A percentile compares a stretch with the other conserved stretches of the same genome.
Evolutionary conservation across 1,140 invertebrate genomes (phyloP).

Genomic region (Brachionus rubens): DNA sequence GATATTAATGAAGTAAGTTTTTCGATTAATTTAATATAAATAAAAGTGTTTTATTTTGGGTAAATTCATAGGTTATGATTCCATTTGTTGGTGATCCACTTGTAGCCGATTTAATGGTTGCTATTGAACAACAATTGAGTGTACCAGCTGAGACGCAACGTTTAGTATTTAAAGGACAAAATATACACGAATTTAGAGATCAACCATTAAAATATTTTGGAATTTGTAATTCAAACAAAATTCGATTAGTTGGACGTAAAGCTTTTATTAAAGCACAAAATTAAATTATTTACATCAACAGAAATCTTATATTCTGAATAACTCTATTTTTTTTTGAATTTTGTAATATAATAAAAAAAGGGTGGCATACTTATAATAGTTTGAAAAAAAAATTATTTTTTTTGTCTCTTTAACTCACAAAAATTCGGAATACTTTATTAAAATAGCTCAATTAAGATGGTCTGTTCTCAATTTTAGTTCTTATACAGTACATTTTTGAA

Average conservation of each 20-base stretch:
- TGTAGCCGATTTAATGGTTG: conserved; percentile 41
- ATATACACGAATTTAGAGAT: conserved; percentile 7
- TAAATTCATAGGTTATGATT: conserved; percentile 22
- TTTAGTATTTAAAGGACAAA: conserved; percentile 42
- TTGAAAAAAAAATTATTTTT: too few species aligned
- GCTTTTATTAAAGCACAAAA: conserved; percentile 30
- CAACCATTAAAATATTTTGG: conserved; percentile 30
- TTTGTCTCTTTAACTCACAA: too few species aligned
- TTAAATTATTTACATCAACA: not conserved
- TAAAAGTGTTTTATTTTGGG: too few species aligned
- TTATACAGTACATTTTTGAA: too few species aligned
- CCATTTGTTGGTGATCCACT: conserved; percentile 33
- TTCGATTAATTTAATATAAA: too few species aligned
- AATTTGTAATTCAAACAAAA: conserved; percentile 22
- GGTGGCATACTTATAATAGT: too few species aligned
- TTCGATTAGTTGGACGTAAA: conserved; percentile 39
- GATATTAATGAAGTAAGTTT: conserved; percentile 30
- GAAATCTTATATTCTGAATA: too few species aligned
- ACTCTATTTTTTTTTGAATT: too few species aligned
- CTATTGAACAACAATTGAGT: conserved; percentile 40
- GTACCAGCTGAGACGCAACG: conserved; percentile 24
- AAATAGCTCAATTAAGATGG: too few species aligned
- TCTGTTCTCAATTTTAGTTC: too few species aligned
- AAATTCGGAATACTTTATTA: too few species aligned
- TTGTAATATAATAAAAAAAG: too few species aligned